Evolutionary conservation across 2,113 vertebrate genomes (phyloP).

Genomic region (Rhea pennata): DNA sequence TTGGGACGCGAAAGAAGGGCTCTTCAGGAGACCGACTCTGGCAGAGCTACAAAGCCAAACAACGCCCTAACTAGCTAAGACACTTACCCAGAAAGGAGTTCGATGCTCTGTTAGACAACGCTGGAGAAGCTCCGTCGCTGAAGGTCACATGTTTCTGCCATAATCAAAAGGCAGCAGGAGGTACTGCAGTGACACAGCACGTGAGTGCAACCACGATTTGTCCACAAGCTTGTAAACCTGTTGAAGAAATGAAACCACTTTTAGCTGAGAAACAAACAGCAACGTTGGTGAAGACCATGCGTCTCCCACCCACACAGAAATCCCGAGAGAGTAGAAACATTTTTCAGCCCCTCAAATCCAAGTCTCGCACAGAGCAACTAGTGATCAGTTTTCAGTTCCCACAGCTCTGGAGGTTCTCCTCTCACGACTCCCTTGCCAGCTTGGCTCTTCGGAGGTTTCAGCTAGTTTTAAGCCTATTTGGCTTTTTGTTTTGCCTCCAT

Average conservation of each 20-base stretch:
- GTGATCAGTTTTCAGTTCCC: background rate
- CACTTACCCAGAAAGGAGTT: background rate
- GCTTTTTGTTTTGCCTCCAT: background rate
- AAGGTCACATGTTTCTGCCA: background rate
- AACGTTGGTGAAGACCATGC: fast-evolving
- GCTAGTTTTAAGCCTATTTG: background rate
- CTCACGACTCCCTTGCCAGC: background rate
- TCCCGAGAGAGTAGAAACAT: background rate
- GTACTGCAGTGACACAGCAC: background rate
- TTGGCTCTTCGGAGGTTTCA: background rate
- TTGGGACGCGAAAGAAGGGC: no score
- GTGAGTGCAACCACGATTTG: background rate
- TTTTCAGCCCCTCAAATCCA: background rate
- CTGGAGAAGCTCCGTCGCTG: background rate
- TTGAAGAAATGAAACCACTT: fast-evolving
- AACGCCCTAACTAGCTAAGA: background rate
- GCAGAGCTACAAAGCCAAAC: background rate
- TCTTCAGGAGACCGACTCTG: no score
- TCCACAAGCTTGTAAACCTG: background rate
- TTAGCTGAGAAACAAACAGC: background rate
- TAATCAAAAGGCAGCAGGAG: background rate
- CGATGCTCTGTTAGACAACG: background rate
- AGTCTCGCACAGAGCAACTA: background rate
- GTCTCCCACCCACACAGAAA: background rate
- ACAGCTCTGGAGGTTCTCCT: background rate